A percentile compares a stretch with the other conserved stretches of the same genome.
These are phyloP conservation scores for Ischnus inquisitorius DNA, from an alignment of 2,888 invertebrate species.

Conservation along the genomic window DNA sequence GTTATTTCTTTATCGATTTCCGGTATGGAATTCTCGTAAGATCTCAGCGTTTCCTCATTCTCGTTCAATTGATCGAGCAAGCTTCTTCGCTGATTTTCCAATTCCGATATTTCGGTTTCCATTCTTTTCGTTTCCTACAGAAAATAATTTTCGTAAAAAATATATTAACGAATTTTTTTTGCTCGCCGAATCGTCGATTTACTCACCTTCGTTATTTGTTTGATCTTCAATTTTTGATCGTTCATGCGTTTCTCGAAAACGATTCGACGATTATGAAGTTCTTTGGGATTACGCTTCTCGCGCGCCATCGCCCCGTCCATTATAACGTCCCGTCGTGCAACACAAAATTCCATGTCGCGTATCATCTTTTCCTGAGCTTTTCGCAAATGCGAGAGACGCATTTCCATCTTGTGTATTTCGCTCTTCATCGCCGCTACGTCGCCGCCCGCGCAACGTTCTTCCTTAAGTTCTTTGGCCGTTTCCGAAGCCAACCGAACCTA, in stretches of 20 bases:
- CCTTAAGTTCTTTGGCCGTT: constrained; percentile 89
- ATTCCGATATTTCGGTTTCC: constrained; percentile 78
- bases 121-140: constrained; percentile 80
- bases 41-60: constrained; percentile 78
- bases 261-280: constrained; percentile 85
- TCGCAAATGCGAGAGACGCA: constrained; percentile 86
- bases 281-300: constrained; percentile 86
- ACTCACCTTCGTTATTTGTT: constrained; percentile 86
- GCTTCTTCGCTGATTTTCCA: constrained; percentile 76
- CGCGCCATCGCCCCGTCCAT: constrained; percentile 87
- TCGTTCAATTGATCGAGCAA: constrained; percentile 79
- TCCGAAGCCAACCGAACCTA: constrained; percentile 89
- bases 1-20: constrained; percentile 82
- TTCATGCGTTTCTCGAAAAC: constrained; percentile 87
- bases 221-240: constrained; percentile 87
- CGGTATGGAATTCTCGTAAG: constrained; percentile 77
- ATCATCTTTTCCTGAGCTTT: constrained; percentile 88
- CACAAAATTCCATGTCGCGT: constrained; percentile 89
- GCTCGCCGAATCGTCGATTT: background rate
- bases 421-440: constrained; percentile 92
- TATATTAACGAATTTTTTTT: constrained; percentile 16
- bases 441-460: constrained; percentile 89
- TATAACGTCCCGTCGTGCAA: constrained; percentile 89
- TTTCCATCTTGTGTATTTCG: constrained; percentile 95
- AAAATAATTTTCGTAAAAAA: constrained; percentile 30